Base-by-base conservation (phyloP, 2,797 vertebrate species). In the Phaenicophaeus curvirostris region DNA sequence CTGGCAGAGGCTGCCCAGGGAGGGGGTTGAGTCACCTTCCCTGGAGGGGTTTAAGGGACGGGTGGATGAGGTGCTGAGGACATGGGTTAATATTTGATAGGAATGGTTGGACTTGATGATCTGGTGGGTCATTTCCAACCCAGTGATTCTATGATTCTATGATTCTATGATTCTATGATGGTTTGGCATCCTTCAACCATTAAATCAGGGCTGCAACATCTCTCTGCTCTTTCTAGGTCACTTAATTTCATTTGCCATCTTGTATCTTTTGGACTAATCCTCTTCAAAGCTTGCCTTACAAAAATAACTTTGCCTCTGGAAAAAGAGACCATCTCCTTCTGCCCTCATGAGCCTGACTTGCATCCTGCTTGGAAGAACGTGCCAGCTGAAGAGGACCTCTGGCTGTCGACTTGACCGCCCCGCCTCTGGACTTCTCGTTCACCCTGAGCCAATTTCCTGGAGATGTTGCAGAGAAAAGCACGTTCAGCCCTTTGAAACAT, bases 401-500 rank as follows among this genome's bases (percentile, higher is more conserved):
- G 63, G 42, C 46, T 57, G 7, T 46, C 1, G 1, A 12, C 65
- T 1, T 1, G 2, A 28, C 67, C 3, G 0, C 48, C 86, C 69
- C 25, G 2, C 58, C 85, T 87, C 58, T 37, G 8, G 58, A 35
- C 87, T 78, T 48, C 81, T 61, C 2, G 0, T 19, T 89, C 61
- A 77, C 53, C 77, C 53, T 1, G 1, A 78, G 61, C 62, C 57
- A 48, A 5, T 51, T 76, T 54, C 62, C 58, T 61, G 66, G 58
- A 81, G 46, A 11, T 24, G 10, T 4, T 65, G 62, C 50, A 71
- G 58, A 39, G 51, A 48, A 89, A 92, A 89, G 8, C 59, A 68
- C 0, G 0, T 27, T 65, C 73, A 65, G 54, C 68, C 50, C 66
- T 87, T 27, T 41, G 81, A 68, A 79, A 69, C 8, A 19, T 62